Conservation (phyloP, 1,140 invertebrate species). For the Trachymyrmex cornetzi region DNA sequence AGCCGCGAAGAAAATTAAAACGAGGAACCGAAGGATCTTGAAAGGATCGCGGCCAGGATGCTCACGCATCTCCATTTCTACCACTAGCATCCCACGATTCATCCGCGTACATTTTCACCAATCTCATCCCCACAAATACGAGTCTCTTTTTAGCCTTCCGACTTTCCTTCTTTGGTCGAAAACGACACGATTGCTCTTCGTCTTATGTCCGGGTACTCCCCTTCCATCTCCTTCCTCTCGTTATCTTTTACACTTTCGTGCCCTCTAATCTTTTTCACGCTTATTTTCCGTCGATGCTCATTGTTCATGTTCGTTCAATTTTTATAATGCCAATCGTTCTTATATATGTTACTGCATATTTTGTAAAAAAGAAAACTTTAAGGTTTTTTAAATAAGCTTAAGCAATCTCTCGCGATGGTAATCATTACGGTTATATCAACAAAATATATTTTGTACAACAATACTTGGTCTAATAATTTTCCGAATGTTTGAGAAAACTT, state of each 20-base stretch:
- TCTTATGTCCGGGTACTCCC: conserved; percentile 46
- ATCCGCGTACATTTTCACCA: conserved; percentile 49
- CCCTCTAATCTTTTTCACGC: conserved; percentile 22
- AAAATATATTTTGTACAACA: neutral
- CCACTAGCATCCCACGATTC: conserved; percentile 42
- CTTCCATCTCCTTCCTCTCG: neutral
- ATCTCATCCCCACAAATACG: conserved; percentile 52
- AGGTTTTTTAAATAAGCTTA: neutral
- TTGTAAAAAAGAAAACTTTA: neutral
- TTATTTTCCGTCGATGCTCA: conserved; percentile 58
- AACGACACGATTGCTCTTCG: conserved; percentile 75
- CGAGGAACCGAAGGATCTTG: conserved; percentile 79
- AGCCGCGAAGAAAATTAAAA: conserved; percentile 84
- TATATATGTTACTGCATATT: neutral
- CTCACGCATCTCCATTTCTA: conserved; percentile 66
- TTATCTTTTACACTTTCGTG: conserved; percentile 35
- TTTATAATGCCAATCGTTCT: conserved; percentile 76
- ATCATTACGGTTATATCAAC: neutral
- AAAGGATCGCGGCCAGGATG: conserved; percentile 72
- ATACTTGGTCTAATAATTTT: neutral
- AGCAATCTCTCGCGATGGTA: neutral
- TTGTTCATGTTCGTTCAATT: conserved; percentile 71
- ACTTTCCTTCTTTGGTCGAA: conserved; percentile 58
- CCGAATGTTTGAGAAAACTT: neutral
- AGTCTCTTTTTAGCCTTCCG: conserved; percentile 39